Evolutionary conservation across 2,113 vertebrate genomes (phyloP).

Genomic region (Oreocharis arfaki): DNA sequence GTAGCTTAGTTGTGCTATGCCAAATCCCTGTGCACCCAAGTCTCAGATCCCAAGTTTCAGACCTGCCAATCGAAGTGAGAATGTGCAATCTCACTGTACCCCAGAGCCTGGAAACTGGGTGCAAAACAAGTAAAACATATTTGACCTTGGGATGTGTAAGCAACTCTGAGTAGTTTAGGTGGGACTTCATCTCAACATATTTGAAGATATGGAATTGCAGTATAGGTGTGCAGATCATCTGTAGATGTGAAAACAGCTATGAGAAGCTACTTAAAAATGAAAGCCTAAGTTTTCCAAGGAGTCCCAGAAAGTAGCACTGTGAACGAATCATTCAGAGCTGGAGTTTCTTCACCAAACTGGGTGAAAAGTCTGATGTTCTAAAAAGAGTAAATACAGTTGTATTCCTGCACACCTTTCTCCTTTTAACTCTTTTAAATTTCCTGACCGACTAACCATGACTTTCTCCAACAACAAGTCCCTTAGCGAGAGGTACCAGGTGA

Average conservation of each 20-base stretch:
- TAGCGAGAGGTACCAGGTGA: neutral
- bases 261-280: neutral
- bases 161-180: neutral
- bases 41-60: neutral
- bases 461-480: neutral
- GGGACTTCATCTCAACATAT: neutral
- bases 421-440: neutral
- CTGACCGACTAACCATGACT: neutral
- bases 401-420: neutral
- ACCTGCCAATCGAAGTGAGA: neutral
- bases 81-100: neutral
- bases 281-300: neutral
- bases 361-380: neutral
- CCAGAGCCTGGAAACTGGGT: neutral
- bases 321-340: neutral
- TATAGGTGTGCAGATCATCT: neutral
- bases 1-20: neutral
- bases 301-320: neutral
- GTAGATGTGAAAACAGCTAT: neutral
- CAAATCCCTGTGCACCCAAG: neutral
- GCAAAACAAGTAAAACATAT: neutral
- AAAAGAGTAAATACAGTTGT: neutral
- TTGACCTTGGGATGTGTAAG: neutral
- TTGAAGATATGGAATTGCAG: neutral
- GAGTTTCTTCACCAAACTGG: neutral